Base-by-base conservation (phyloP, 2,113 vertebrate species). In the Odontophorus gujanensis region DNA sequence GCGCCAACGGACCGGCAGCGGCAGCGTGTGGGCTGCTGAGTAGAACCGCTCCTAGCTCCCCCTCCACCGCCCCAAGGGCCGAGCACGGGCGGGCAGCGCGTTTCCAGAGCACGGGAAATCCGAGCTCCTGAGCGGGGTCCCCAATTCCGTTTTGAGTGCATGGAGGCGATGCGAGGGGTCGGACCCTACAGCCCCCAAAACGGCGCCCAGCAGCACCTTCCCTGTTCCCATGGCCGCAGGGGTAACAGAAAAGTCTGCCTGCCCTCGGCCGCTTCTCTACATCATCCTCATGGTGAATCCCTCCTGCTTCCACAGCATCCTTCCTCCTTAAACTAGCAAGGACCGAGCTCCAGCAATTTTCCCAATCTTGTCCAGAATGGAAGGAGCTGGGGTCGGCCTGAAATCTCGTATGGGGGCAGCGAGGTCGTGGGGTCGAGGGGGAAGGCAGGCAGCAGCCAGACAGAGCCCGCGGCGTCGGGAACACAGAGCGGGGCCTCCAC, bases 1-100 rank as follows among this genome's bases (percentile, higher is more conserved):
- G 12, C 11, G n/a, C 8, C 30, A 5, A 8, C 11, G 9, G 8
- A 9, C 34, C 8, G 7, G 32, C 8, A 13, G 9, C 28, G 3
- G 48, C 30, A 17, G 3, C 45, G 16, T 13, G 19, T 3, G 7
- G 25, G 11, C 2, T 30, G 34, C 3, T 5, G 24, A 43, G 26
- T 22, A 34, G 66, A 22, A 69, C 12, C 6, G 5, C 55, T 43
- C 47, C n/a, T 7, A 5, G 32, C 7, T 22, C 24, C 13, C 9
- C 1, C 11, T 3, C 32, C 6, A 2, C 16, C 1, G 0, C 47
- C 61, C 4, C 8, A 57, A 40, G 22, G 25, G 32, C 38, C 11
- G n/a, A 79, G 25, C 26, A 50, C 4, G 1, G 51, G 51, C 26
- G 4, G 26, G 26, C 3, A 26, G 51, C 17, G 51, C 53, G 32